Conservation (phyloP, 2,113 vertebrate genomes). For the Eupsittula cactorum region DNA sequence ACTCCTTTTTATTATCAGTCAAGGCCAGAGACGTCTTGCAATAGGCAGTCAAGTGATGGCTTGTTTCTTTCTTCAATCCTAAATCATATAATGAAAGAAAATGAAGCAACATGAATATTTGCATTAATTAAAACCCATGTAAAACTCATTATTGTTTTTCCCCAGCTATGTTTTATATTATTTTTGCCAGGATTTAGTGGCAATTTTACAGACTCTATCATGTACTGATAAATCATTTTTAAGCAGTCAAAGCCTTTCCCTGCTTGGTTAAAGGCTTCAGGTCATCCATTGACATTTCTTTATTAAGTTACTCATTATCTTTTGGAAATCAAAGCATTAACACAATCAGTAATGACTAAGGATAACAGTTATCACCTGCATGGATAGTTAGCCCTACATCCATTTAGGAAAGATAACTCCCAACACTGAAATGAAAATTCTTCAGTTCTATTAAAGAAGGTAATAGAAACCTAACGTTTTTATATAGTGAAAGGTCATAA, state of each 20-base stretch:
- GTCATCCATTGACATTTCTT: slow-evolving; percentile 11
- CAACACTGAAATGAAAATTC: slow-evolving; percentile 28
- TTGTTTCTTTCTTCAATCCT: slow-evolving; percentile 66
- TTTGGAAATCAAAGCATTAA: slow-evolving; percentile 57
- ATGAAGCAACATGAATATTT: slow-evolving; percentile 56
- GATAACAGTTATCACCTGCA: slow-evolving; percentile 59
- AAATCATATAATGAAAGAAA: slow-evolving; percentile 57
- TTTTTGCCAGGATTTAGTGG: slow-evolving; percentile 18
- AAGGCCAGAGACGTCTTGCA: slow-evolving; percentile 67
- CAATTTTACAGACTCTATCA: slow-evolving; percentile 54
- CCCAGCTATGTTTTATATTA: slow-evolving; percentile 11
- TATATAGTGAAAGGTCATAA: slow-evolving; percentile 60
- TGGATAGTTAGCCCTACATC: slow-evolving; percentile 43
- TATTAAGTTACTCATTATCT: slow-evolving; percentile 64
- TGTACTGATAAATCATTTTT: slow-evolving; percentile 58
- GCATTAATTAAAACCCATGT: background rate
- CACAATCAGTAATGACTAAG: slow-evolving; percentile 57
- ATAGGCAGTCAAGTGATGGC: slow-evolving; percentile 63
- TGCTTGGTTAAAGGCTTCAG: slow-evolving; percentile 5
- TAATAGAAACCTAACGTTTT: slow-evolving; percentile 51
- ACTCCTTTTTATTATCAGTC: slow-evolving; percentile 67
- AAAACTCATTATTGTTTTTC: too few relatives aligned
- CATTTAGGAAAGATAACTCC: slow-evolving; percentile 56
- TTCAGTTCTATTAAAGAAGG: slow-evolving; percentile 31
- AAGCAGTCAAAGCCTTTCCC: slow-evolving; percentile 44